Conservation (phyloP, 2,888 invertebrate genomes). For the Lathronympha strigana region DNA sequence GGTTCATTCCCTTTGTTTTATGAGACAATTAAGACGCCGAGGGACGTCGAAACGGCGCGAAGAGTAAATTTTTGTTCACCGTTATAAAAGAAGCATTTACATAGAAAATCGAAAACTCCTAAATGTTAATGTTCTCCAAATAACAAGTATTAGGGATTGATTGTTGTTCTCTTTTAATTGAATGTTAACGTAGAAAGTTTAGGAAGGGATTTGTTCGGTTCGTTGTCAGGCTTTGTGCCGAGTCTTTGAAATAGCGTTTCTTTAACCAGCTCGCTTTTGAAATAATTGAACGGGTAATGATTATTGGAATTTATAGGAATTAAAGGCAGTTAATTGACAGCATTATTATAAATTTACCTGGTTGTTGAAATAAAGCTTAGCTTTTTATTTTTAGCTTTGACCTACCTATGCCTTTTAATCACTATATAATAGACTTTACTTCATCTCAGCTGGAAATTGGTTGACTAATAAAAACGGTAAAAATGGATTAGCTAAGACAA, state of each 20-base stretch:
- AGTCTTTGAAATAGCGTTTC: slow-evolving; percentile 4
- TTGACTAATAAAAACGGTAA: no score
- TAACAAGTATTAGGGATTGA: slow-evolving; percentile 50
- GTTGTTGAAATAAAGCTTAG: no score
- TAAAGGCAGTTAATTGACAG: no score
- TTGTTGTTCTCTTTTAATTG: slow-evolving; percentile 40
- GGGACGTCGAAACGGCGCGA: slow-evolving; percentile 59
- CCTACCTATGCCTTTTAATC: no score
- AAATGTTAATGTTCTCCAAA: slow-evolving; percentile 60
- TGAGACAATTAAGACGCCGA: slow-evolving; percentile 70
- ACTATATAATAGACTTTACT: no score
- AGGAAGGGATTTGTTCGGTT: slow-evolving; percentile 15
- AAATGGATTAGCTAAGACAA: no score
- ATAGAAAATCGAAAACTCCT: slow-evolving; percentile 68
- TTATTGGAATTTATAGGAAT: no score
- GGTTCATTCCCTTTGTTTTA: slow-evolving; percentile 73
- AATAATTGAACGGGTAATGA: neutral
- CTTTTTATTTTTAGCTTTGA: no score
- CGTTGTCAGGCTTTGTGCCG: neutral
- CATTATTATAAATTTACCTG: no score
- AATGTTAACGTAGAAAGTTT: slow-evolving; percentile 34
- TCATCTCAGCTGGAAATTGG: no score
- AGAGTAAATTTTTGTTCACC: slow-evolving; percentile 64
- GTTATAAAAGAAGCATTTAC: slow-evolving; percentile 70
- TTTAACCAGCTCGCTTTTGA: neutral